A percentile compares a stretch with the other conserved stretches of the same genome.
Evolutionary conservation across 2,888 invertebrate genomes (phyloP).

Genomic region (Latheticus oryzae): DNA sequence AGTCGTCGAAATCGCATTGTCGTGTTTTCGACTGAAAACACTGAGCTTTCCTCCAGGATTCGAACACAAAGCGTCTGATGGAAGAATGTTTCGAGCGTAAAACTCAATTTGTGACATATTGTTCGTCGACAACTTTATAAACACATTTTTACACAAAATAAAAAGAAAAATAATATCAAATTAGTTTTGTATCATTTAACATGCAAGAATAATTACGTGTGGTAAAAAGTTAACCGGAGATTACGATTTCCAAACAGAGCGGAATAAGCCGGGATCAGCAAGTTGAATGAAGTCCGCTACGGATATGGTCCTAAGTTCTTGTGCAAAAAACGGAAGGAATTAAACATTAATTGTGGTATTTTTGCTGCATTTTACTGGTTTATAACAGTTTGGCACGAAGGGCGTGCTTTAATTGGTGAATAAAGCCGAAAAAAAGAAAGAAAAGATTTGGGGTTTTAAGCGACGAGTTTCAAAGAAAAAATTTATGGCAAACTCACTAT

Average conservation of each 20-base stretch:
- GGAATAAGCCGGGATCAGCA: conserved; percentile 47
- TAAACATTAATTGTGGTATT: conserved; percentile 31
- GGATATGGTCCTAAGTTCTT: conserved; percentile 16
- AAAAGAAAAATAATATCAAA: conserved; percentile 27
- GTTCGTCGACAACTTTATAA: conserved; percentile 43
- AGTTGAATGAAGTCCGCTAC: conserved; percentile 42
- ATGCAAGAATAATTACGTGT: conserved; percentile 33
- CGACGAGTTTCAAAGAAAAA: no score
- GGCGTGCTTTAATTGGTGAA: conserved; percentile 21
- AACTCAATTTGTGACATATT: conserved; percentile 44
- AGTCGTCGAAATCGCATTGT: conserved; percentile 37
- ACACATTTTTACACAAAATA: no score
- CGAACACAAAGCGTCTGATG: conserved; percentile 29
- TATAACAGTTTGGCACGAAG: conserved; percentile 29
- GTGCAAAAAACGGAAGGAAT: conserved; percentile 32
- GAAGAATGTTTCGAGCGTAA: conserved; percentile 34
- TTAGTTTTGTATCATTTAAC: conserved; percentile 34
- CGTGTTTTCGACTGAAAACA: conserved; percentile 35
- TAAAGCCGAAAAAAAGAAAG: conserved; percentile 1
- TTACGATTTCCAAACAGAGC: conserved; percentile 42
- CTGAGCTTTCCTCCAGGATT: conserved; percentile 25
- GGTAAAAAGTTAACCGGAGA: conserved; percentile 39
- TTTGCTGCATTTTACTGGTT: conserved; percentile 25
- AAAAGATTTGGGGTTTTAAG: no score
- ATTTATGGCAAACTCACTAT: no score